A percentile compares a stretch with the other conserved stretches of the same genome.
Conservation (phyloP, 2,113 vertebrate species). For the Gymnobelideus leadbeateri region DNA sequence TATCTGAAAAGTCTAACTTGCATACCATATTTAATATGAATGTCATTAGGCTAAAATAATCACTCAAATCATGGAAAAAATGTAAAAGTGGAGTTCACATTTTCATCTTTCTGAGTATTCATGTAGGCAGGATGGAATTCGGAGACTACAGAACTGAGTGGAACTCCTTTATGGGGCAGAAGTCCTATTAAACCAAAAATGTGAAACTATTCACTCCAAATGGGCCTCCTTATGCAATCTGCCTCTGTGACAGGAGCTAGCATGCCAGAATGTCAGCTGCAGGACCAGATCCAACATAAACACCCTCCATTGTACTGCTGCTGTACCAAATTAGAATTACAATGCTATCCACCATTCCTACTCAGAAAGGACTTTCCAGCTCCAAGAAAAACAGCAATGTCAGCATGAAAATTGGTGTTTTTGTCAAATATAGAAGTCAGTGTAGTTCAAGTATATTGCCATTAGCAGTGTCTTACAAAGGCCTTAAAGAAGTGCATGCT, state of each 20-base stretch:
- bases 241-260: conserved; percentile 59
- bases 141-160: conserved; percentile 6
- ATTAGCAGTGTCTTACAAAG: conserved; percentile 20
- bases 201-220: conserved; percentile 36
- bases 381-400: conserved; percentile 70
- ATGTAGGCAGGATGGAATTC: neutral
- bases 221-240: conserved; percentile 47
- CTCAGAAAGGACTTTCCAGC: conserved; percentile 27
- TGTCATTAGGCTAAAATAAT: conserved; percentile 57
- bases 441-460: neutral
- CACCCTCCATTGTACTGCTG: conserved; percentile 6
- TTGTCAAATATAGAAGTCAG: conserved; percentile 58
- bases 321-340: conserved; percentile 33
- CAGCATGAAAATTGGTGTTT: conserved; percentile 27
- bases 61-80: conserved; percentile 29
- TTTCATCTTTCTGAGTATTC: neutral
- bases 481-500: neutral
- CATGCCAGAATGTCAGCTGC: conserved; percentile 70
- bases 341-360: conserved; percentile 31
- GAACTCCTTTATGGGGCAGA: conserved; percentile 18
- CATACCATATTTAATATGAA: conserved; percentile 60
- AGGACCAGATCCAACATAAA: conserved; percentile 66
- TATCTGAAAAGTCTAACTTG: conserved; percentile 49
- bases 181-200: conserved; percentile 40
- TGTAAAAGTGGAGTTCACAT: neutral